Evolutionary conservation across 2,113 vertebrate genomes (phyloP), one percentile per base, ranked within the genome.

Genomic region (Megalops atlanticus): DNA sequence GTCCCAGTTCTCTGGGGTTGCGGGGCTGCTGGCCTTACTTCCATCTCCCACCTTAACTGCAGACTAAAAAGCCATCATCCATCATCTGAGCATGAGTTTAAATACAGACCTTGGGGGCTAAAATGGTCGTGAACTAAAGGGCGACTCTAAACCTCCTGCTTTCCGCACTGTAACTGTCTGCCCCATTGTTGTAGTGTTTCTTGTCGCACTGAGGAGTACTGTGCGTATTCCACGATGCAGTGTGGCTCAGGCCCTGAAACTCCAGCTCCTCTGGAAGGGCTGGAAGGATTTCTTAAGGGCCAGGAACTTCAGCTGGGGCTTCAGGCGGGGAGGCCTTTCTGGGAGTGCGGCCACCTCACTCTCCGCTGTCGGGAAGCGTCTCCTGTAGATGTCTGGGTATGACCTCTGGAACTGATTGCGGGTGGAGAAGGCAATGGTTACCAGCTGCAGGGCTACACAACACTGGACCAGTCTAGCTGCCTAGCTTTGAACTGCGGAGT

Each of bases 391-490:
- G 80, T 95, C 95, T 74, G 95, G 95, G 84, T 97, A 94, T 52
- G 95, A 93, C 87, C 94, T 95, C 94, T 96, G 95, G 91, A 97
- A 97, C 96, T 97, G 83, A 89, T 70, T n/a, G n/a, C n/a, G n/a
- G n/a, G n/a, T n/a, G n/a, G n/a, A 79, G 80, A 80, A 24, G 31
- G 82, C 73, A 80, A n/a, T 49, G 73, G 43, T 81, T 88, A 82
- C 54, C 33, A 39, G 64, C 68, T 40, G n/a, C 39, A 49, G 15
- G 7, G 54, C 38, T n/a, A n/a, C n/a, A n/a, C n/a, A n/a, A n/a
- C n/a, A n/a, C n/a, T n/a, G n/a, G n/a, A n/a, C n/a, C n/a, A n/a
- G n/a, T n/a, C n/a, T n/a, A n/a, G n/a, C n/a, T n/a, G n/a, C n/a
- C n/a, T n/a, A n/a, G n/a, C n/a, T n/a, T n/a, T n/a, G n/a, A n/a